Conservation (phyloP, 2,888 invertebrate species). For the Thera obeliscata region DNA sequence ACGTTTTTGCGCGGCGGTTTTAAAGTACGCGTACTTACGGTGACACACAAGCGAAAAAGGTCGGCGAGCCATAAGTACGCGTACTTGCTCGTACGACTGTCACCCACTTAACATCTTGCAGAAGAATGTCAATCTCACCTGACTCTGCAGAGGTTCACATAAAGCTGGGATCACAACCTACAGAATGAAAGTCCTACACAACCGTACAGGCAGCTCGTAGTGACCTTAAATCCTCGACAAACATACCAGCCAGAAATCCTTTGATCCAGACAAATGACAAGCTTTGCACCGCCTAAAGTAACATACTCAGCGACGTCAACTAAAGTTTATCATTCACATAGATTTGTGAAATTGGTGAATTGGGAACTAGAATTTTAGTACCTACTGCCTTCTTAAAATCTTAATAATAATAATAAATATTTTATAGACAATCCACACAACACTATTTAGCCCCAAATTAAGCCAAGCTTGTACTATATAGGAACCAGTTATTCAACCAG, state of each 20-base stretch:
- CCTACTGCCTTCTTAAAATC: not conserved
- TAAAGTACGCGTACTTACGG: too few relatives aligned
- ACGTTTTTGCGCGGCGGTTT: too few relatives aligned
- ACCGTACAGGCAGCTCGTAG: conserved; percentile 20
- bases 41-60: too few relatives aligned
- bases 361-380: too few relatives aligned
- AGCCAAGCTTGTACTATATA: too few relatives aligned
- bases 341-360: too few relatives aligned
- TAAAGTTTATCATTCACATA: not conserved
- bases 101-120: conserved; percentile 1
- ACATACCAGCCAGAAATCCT: conserved; percentile 40
- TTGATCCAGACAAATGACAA: conserved; percentile 45
- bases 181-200: conserved; percentile 27
- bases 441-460: too few relatives aligned
- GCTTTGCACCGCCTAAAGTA: not conserved
- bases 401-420: too few relatives aligned
- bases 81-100: too few relatives aligned
- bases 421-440: too few relatives aligned
- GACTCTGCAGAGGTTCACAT: not conserved
- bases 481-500: too few relatives aligned
- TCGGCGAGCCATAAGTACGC: too few relatives aligned
- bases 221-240: conserved; percentile 37
- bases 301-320: conserved; percentile 1
- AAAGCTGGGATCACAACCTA: conserved; percentile 15
- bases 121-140: conserved; percentile 20